A percentile compares a stretch with the other conserved stretches of the same genome.
Conservation (phyloP, 2,113 vertebrate genomes). For the Narcine bancroftii region DNA sequence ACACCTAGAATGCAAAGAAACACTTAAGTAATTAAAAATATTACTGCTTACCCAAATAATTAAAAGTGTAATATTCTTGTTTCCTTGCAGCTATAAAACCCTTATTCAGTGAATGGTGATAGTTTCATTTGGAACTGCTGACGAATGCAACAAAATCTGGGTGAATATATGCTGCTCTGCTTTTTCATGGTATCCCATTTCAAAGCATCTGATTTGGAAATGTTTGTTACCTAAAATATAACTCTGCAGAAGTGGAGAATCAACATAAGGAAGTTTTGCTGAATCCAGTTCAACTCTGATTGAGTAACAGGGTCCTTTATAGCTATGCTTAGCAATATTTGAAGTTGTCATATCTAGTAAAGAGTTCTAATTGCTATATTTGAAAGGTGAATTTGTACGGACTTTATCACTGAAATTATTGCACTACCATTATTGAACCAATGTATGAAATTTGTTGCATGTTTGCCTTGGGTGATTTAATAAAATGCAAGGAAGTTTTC, state of each 20-base stretch:
- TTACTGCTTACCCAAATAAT: no score
- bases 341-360: neutral
- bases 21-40: no score
- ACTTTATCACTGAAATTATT: neutral
- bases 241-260: neutral
- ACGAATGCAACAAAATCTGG: neutral
- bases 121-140: no score
- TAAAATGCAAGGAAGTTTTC: neutral
- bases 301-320: neutral
- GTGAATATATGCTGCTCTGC: neutral
- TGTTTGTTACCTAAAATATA: neutral
- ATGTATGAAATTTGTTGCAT: neutral
- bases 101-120: no score
- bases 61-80: no score
- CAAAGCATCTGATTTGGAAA: neutral
- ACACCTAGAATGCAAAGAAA: no score
- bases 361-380: neutral
- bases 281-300: neutral
- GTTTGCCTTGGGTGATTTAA: neutral
- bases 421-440: neutral
- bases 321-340: neutral
- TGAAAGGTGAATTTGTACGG: no score
- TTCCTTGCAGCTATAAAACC: no score
- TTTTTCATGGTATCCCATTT: neutral
- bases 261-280: neutral